Evolutionary conservation across 2,113 vertebrate species (phyloP).

Genomic region (Cervus canadensis): DNA sequence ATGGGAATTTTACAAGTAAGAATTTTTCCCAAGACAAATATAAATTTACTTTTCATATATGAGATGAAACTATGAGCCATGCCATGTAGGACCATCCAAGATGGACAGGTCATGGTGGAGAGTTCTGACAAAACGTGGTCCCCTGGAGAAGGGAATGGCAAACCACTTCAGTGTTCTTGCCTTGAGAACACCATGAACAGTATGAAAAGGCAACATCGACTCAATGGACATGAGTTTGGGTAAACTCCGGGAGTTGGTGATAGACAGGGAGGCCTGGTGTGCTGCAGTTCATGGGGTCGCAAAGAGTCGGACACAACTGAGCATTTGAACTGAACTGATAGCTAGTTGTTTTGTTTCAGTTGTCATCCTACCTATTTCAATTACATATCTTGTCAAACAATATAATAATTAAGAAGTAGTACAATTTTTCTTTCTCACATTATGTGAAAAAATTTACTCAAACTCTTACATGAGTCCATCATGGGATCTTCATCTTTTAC

Average conservation of each 20-base stretch:
- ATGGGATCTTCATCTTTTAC: not conserved
- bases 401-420: not conserved
- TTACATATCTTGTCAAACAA: not conserved
- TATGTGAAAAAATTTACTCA: not conserved
- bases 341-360: not conserved
- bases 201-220: not conserved
- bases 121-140: not conserved
- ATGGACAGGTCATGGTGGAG: rapidly evolving
- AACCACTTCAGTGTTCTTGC: not conserved
- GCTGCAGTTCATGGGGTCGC: rapidly evolving
- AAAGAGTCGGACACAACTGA: not conserved
- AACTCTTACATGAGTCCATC: not conserved
- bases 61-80: not conserved
- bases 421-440: not conserved
- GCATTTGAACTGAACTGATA: not conserved
- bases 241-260: not conserved
- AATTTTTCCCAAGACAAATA: not conserved
- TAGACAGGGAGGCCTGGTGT: not conserved
- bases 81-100: not conserved
- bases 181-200: not conserved
- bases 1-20: not conserved
- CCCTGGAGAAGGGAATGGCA: not conserved
- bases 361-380: not conserved
- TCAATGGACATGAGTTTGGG: not conserved
- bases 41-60: not conserved